phyloP scores from a whole-genome alignment of 2,888 invertebrate genomes.

The Lamproptera curius region DNA sequence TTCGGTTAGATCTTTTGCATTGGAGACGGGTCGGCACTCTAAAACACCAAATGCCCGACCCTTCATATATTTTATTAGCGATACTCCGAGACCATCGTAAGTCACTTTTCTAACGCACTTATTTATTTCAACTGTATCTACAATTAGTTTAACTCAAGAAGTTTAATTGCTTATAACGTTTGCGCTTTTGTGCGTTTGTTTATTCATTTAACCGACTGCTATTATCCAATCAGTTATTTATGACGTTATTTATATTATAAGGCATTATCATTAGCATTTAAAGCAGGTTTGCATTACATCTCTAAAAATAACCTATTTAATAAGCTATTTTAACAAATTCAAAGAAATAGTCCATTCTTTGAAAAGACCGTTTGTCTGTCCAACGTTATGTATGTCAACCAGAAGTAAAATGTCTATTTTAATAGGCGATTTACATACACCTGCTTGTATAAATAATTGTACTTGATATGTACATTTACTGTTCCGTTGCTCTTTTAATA shows the following conservation, averaged over 20 bases:
- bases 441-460: no score
- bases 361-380: background rate
- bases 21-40: slow-evolving; percentile 25
- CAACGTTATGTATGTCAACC: background rate
- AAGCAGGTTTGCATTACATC: no score
- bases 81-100: slow-evolving; percentile 61
- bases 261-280: no score
- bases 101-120: slow-evolving; percentile 63
- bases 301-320: no score
- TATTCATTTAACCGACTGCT: no score
- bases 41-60: slow-evolving; percentile 36
- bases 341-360: background rate
- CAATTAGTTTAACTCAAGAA: slow-evolving; percentile 59
- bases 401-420: no score
- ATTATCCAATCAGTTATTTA: no score
- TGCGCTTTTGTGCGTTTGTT: no score
- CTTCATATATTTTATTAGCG: slow-evolving; percentile 71
- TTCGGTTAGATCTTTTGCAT: slow-evolving; percentile 28
- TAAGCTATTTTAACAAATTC: background rate
- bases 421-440: no score
- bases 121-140: slow-evolving; percentile 58
- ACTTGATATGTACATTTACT: no score
- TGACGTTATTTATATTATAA: no score
- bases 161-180: slow-evolving; percentile 22
- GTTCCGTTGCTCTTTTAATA: no score